Evolutionary conservation across 1,140 invertebrate species (phyloP), one percentile per base, ranked within the genome.

Genomic region (Pseudomyrmex cubaensis): DNA sequence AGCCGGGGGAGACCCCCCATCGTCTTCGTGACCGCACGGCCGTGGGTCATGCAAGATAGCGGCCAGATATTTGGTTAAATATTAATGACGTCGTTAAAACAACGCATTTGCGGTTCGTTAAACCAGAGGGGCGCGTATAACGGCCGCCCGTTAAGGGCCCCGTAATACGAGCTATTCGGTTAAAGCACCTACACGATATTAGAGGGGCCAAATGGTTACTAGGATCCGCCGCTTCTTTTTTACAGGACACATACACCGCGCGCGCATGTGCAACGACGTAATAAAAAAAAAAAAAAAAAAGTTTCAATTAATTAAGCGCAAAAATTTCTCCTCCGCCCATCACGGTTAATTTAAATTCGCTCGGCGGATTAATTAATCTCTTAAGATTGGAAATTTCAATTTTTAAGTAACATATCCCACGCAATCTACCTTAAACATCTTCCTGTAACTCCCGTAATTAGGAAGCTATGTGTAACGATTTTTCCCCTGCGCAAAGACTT

Each of bases 31-130:
- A 84, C 82, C 87, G 63, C 73, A 86, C 35, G 69, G 61, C 70
- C 87, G 69, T 78, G 80, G 87, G 87, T 87, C 87, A 87, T 83
- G 87, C 83, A 70, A 90, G 61, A 72, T 75, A 85, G 69, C 84
- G 84, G 67, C 77, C 77, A 91, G 91, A 93, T 93, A 94, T 94
- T 94, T 93, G 87, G 92, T 94, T 94, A 93, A 94, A 94, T 94
- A 94, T 94, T 94, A 94, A 94, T 90, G 93, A 93, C 91, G 92
- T 94, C 93, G 93, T 94, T 94, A 94, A 94, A 94, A 93, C 92
- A 94, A 93, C 92, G 91, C 93, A 93, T 94, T 94, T 94, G 93
- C 92, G 93, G 93, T 94, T 93, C 92, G 92, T 94, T 94, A 93
- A 93, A 91, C 82, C 87, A 83, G 73, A 89, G 91, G 91, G 92